These are phyloP conservation scores for Anas capensis DNA, from an alignment of 2,797 vertebrate genomes.

Conservation along the genomic window DNA sequence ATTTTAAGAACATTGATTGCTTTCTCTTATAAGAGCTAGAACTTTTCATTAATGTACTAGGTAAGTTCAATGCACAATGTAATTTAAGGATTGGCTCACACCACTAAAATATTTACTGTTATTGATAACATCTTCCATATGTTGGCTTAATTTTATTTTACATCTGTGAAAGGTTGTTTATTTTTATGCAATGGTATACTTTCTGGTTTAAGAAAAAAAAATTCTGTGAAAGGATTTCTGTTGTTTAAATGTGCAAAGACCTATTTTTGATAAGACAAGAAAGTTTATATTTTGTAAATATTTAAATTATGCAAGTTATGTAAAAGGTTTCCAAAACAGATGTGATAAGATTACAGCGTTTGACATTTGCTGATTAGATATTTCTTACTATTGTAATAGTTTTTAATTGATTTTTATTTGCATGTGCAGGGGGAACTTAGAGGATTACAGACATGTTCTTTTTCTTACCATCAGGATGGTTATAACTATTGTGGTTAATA, in stretches of 20 bases:
- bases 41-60: background rate
- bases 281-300: slow-evolving; percentile 86
- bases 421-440: slow-evolving; percentile 32
- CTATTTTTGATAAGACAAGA: slow-evolving; percentile 75
- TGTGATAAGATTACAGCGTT: slow-evolving; percentile 53
- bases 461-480: slow-evolving; percentile 17
- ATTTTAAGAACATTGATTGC: background rate
- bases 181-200: slow-evolving; percentile 48
- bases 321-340: slow-evolving; percentile 52
- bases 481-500: slow-evolving; percentile 57
- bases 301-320: slow-evolving; percentile 84
- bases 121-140: slow-evolving; percentile 11
- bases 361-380: slow-evolving; percentile 47
- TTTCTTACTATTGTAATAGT: slow-evolving; percentile 37
- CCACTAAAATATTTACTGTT: slow-evolving; percentile 27
- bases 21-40: background rate
- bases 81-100: slow-evolving; percentile 20
- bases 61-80: background rate
- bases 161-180: slow-evolving; percentile 23
- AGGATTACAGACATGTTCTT: slow-evolving; percentile 20
- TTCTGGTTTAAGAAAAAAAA: slow-evolving; percentile 8
- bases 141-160: slow-evolving; percentile 22
- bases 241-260: slow-evolving; percentile 74
- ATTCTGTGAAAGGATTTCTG: slow-evolving; percentile 52
- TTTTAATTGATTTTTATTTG: slow-evolving; percentile 44